phyloP scores from a whole-genome alignment of 2,888 invertebrate genomes.

The Eumacrocentrus americanus region DNA sequence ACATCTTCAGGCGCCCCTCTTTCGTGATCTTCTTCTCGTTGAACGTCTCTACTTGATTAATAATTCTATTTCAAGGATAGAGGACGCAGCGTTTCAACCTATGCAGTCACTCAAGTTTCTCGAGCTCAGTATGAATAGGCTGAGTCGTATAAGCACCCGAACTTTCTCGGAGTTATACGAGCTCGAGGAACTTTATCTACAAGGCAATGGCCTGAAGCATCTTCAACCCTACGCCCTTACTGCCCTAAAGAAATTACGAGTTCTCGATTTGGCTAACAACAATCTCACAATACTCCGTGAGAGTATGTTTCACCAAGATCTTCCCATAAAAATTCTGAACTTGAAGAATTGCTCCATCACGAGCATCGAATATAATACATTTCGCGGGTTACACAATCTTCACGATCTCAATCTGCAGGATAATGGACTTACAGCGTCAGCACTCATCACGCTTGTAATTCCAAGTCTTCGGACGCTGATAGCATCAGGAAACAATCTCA shows the following conservation, averaged over 20 bases:
- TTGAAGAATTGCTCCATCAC: constrained; percentile 78
- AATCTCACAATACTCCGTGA: constrained; percentile 75
- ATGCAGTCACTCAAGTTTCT: constrained; percentile 79
- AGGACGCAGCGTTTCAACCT: constrained; percentile 79
- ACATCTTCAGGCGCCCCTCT: constrained; percentile 74
- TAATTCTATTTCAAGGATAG: constrained; percentile 81
- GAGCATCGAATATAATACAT: constrained; percentile 75
- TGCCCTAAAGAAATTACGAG: constrained; percentile 75
- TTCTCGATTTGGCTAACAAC: constrained; percentile 82
- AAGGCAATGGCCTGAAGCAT: constrained; percentile 73
- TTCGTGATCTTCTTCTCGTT: constrained; percentile 78
- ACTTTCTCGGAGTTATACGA: constrained; percentile 81
- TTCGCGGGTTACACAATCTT: constrained; percentile 75
- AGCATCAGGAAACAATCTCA: constrained; percentile 80
- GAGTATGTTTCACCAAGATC: constrained; percentile 75
- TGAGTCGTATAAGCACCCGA: constrained; percentile 72
- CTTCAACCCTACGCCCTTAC: constrained; percentile 77
- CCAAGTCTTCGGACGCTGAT: constrained; percentile 76
- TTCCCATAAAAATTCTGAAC: constrained; percentile 76
- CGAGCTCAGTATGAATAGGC: constrained; percentile 79
- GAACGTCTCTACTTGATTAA: constrained; percentile 82
- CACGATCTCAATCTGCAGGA: constrained; percentile 79
- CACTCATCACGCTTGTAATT: constrained; percentile 75
- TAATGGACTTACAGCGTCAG: constrained; percentile 74
- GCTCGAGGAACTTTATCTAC: constrained; percentile 80